Evolutionary conservation across 2,113 vertebrate species (phyloP).

Genomic region (human): GRCh38 chr5:74178501-74179000

Average conservation of each 20-base stretch:
- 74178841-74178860: neutral
- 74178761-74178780: neutral
- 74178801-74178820: neutral
- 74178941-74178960: constrained; percentile 27
- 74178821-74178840: neutral
- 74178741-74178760: neutral
- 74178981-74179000: neutral
- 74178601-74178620: neutral
- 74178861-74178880: neutral
- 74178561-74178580: neutral
- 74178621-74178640: neutral
- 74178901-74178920: neutral
- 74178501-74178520: neutral
- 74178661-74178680: neutral
- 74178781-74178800: neutral
- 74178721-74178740: neutral
- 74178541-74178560: neutral
- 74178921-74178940: neutral
- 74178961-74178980: neutral
- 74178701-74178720: neutral
- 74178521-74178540: neutral
- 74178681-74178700: neutral
- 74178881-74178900: neutral
- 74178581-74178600: neutral
- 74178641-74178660: neutral